These are phyloP conservation scores for Garrulus glandarius DNA, from an alignment of 2,797 vertebrate genomes.

Conservation along the genomic window DNA sequence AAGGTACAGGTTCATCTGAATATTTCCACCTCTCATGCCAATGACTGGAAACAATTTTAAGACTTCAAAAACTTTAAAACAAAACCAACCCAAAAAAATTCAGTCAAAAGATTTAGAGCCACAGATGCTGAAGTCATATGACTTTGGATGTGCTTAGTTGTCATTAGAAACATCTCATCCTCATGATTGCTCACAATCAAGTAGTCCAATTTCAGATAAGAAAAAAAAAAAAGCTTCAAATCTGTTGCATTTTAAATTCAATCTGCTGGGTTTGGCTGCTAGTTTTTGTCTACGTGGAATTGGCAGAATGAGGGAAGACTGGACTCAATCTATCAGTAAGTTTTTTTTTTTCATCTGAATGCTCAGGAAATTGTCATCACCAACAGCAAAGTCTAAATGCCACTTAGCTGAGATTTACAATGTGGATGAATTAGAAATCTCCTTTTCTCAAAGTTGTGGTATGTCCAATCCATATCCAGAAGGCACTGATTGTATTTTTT, in stretches of 20 bases:
- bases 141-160: not conserved
- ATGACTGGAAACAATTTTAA: not conserved
- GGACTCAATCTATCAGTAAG: not conserved
- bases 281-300: not conserved
- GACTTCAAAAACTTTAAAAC: not conserved
- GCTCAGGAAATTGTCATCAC: not conserved
- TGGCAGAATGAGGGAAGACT: not conserved
- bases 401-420: not conserved
- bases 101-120: not conserved
- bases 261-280: not conserved
- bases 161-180: not conserved
- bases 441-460: not conserved
- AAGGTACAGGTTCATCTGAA: not conserved
- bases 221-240: not conserved
- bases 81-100: not conserved
- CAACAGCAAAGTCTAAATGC: not conserved
- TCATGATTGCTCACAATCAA: slow-evolving; percentile 20
- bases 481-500: not conserved
- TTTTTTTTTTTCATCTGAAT: not conserved
- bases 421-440: not conserved
- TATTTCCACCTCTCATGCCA: not conserved
- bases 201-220: not conserved
- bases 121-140: not conserved
- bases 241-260: not conserved
- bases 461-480: not conserved